Base-by-base conservation (phyloP, 2,888 invertebrate genomes). In the Allolobophora icterica region DNA sequence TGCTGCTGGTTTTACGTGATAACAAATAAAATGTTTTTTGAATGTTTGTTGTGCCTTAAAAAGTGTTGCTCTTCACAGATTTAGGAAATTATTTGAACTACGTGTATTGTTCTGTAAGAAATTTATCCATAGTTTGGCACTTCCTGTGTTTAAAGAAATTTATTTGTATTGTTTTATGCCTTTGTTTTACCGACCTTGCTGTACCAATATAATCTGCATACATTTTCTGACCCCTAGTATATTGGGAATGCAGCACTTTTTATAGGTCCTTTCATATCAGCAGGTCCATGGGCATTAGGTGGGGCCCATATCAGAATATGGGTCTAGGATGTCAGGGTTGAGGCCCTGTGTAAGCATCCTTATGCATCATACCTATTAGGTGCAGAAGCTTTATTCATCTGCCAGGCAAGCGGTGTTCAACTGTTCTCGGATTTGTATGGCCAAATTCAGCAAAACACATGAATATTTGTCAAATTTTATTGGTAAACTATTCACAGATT, bases 1-100 rank as follows among this genome's bases (percentile, higher is more conserved):
- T 71, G 71, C 71, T 71, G 71, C 71, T 71, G 71, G 71, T 71
- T 71, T 71, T 71, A 71, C 71, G n/a, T n/a, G 71, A n/a, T 71
- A n/a, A n/a, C 71, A 71, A 71, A 71, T 71, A 71, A 71, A 71
- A n/a, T 30, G 71, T 71, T n/a, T 71, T 71, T 30, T n/a, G n/a
- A 71, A 71, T 30, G 30, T 71, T 71, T n/a, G 30, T 71, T 71
- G 71, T n/a, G n/a, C 19, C 52, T 52, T 52, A 52, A 52, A 19
- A 21, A 52, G 24, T 42, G 42, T 17, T 42, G 42, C 42, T 42
- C 42, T 42, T 42, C 42, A 11, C 19, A 52, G 52, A 52, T 52
- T 52, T 52, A 52, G 52, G 52, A 52, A 52, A 52, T 52, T 52
- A 52, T 52, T 52, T 17, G 52, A 52, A 52, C 42, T 52, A 52